Evolutionary conservation across 2,113 vertebrate species (phyloP), one percentile per base, ranked within the genome.

Genomic region (Echinops telfairi): DNA sequence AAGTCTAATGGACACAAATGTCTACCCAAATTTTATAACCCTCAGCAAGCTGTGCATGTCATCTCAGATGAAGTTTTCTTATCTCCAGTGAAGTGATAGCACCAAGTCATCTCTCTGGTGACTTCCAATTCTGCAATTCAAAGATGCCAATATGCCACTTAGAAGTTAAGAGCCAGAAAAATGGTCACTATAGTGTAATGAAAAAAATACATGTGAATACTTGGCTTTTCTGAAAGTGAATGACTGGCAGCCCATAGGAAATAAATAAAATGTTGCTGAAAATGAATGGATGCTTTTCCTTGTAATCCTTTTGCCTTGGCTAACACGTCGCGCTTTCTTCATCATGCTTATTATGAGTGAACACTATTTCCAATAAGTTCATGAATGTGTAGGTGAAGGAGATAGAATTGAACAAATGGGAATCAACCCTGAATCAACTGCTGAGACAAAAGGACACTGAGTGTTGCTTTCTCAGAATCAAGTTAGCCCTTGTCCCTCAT

Each of bases 1-100:
- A 22, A 31, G 20, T 57, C 38, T n/a, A 31, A 3, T 31, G 23
- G 11, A 22, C 25, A 12, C 14, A 38, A 40, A 12, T 25, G 77
- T n/a, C 70, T 1, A 47, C 25, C 43, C 53, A 47, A 29, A 7
- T 5, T 43, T 36, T 33, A 16, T 20, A 2, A 53, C 16, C 60
- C 36, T 47, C 27, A n/a, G 0, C 8, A 4, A 0, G 29, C 11
- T 27, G 27, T 2, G 10, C 1, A 3, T 10, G 9, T 25, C 17
- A 31, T 17, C 76, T 58, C 10, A 47, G 20, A 47, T n/a, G 22
- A 20, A n/a, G 12, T 66, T 83, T 40, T 38, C 53, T 78, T 14
- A 20, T 27, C 53, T 79, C 31, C 15, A 38, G 53, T n/a, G 31
- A 81, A 85, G 38, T 53, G 2, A 3, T 36, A 1, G 10, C 31